Evolutionary conservation across 2,888 invertebrate genomes (phyloP), one percentile per base, ranked within the genome.

Genomic region (Belgica antarctica): DNA sequence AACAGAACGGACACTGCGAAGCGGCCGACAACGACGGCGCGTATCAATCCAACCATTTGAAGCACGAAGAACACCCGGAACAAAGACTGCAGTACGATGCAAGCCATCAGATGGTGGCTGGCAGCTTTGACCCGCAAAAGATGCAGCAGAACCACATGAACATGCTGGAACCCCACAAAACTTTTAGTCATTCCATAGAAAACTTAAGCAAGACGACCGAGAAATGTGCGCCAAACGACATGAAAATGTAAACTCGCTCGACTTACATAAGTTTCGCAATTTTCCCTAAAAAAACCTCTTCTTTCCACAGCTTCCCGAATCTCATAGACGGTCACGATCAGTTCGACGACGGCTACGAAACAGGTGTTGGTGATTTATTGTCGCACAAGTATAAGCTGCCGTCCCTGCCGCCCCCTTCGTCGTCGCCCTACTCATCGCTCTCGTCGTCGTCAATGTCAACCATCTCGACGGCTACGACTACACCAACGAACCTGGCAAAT

Each of bases 271-370:
- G 12, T 41, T n/a, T 31, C 10, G n/a, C n/a, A n/a, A n/a, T n/a
- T n/a, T n/a, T n/a, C n/a, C n/a, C n/a, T n/a, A n/a, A n/a, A n/a
- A n/a, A n/a, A n/a, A n/a, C n/a, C n/a, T n/a, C n/a, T n/a, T n/a
- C 36, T 36, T 36, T 36, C 36, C 8, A 27, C 36, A 70, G 70
- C n/a, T 70, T 24, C 28, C 70, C 70, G 41, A 70, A 70, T 61
- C 61, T 70, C 34, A 70, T 70, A 61, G 70, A 70, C 28, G 57
- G 52, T 68, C 47, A 47, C 36, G 52, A 70, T 70, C 52, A 70
- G 28, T 70, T 41, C 24, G 92, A 93, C 83, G 92, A 93, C 83
- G 92, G 92, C 74, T 93, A 93, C 83, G 92, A 92, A 83, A 92
- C 92, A 75, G 89, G 91, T 81, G 90, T 84, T 75, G 85, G 85